Evolutionary conservation across 2,113 vertebrate genomes (phyloP), one percentile per base, ranked within the genome.

Genomic region (Oplegnathus fasciatus): DNA sequence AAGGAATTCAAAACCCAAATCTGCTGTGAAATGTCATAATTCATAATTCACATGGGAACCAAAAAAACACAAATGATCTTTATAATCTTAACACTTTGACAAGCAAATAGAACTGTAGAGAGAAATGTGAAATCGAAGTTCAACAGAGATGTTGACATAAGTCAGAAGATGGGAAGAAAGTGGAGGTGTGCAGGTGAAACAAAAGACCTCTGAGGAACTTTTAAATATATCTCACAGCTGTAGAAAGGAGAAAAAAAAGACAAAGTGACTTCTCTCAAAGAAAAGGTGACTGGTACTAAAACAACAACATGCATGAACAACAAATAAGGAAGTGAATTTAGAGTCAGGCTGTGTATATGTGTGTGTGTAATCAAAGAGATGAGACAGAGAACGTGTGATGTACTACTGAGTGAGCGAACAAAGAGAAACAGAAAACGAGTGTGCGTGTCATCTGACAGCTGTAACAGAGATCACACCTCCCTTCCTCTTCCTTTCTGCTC

Each of bases 381-480:
- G 18, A 69, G 57, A 75, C 0, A 0, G 58, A 71, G 32, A 62
- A 66, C 18, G 28, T 85, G 65, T 37, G n/a, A n/a, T n/a, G n/a
- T n/a, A n/a, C n/a, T n/a, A n/a, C n/a, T n/a, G 71, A 60, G 24
- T 75, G 65, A 5, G 40, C 30, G 68, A 50, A 78, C 9, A 69
- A 32, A 76, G 22, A 69, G 32, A 69, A 40, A 72, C 13, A 48
- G 37, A 40, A 15, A 46, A 50, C 48, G 2, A 14, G n/a, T 46
- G 3, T 54, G 5, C 32, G 26, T 6, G 48, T 58, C 46, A 52
- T 67, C 18, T 74, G 55, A 70, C 69, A 57, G 57, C 50, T 76
- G 40, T 42, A 64, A 71, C 42, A 67, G 34, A n/a, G 75, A 64
- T 86, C 70, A 80, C 76, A 75, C 66, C 7, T 10, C 62, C 55